Evolutionary conservation across 2,113 vertebrate genomes (phyloP).

Genomic region (Bufo bufo): DNA sequence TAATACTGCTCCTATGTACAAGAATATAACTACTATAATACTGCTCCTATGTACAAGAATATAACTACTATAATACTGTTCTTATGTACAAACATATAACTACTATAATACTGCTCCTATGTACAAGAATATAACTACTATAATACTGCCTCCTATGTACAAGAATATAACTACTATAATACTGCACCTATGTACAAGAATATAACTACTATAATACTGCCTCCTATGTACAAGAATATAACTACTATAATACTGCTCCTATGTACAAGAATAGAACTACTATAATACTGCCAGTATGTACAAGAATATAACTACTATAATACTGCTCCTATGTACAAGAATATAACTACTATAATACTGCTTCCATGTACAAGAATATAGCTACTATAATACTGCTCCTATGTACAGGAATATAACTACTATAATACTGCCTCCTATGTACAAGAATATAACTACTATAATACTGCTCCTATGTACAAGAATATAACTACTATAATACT

Average conservation of each 20-base stretch:
- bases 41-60: background rate
- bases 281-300: no score
- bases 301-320: no score
- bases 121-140: constrained; percentile 8
- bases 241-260: background rate
- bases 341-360: no score
- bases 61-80: background rate
- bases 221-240: background rate
- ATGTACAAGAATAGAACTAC: no score
- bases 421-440: no score
- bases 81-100: background rate
- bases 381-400: no score
- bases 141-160: background rate
- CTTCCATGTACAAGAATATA: no score
- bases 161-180: no score
- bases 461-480: constrained; percentile 2
- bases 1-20: background rate
- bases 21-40: constrained; percentile 13
- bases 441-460: constrained; percentile 14
- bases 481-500: constrained; percentile 18
- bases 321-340: no score
- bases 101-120: background rate
- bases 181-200: no score
- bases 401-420: no score
- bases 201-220: no score